Evolutionary conservation across 2,888 invertebrate species (phyloP).

Genomic region (Zygogramma bicolorata): DNA sequence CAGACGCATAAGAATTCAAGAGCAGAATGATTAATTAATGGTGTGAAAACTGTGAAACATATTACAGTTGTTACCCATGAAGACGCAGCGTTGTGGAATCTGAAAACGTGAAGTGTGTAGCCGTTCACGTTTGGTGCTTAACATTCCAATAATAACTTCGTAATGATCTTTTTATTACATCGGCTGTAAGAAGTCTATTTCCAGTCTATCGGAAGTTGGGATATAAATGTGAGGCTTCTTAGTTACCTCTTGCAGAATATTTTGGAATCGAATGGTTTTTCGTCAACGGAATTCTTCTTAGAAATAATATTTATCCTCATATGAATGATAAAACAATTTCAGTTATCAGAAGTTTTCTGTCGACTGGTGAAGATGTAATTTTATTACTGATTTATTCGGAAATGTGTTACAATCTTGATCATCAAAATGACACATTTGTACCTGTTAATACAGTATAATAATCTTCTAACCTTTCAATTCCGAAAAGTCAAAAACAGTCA

Average conservation of each 20-base stretch:
- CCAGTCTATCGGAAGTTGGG: neutral
- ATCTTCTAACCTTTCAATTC: too few species aligned
- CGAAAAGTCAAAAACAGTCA: too few species aligned
- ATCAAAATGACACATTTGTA: too few species aligned
- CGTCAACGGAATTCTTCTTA: too few species aligned
- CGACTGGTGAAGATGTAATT: too few species aligned
- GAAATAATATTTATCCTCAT: too few species aligned
- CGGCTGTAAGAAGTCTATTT: constrained; percentile 12
- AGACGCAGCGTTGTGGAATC: neutral
- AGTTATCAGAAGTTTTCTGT: too few species aligned
- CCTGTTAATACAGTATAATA: too few species aligned
- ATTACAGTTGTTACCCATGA: neutral
- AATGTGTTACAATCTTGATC: too few species aligned
- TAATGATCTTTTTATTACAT: constrained; percentile 14
- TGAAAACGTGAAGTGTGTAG: neutral
- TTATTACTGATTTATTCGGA: too few species aligned
- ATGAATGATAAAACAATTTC: too few species aligned
- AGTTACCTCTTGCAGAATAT: neutral
- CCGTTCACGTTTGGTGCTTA: constrained; percentile 8
- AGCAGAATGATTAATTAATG: neutral
- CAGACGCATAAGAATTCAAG: neutral
- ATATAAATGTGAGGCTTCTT: neutral
- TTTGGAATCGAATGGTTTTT: neutral
- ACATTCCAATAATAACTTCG: constrained; percentile 13
- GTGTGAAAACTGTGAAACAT: neutral